A percentile compares a stretch with the other conserved stretches of the same genome.
phyloP scores from a whole-genome alignment of 2,888 invertebrate genomes.

The Neocrepidodera transversa region DNA sequence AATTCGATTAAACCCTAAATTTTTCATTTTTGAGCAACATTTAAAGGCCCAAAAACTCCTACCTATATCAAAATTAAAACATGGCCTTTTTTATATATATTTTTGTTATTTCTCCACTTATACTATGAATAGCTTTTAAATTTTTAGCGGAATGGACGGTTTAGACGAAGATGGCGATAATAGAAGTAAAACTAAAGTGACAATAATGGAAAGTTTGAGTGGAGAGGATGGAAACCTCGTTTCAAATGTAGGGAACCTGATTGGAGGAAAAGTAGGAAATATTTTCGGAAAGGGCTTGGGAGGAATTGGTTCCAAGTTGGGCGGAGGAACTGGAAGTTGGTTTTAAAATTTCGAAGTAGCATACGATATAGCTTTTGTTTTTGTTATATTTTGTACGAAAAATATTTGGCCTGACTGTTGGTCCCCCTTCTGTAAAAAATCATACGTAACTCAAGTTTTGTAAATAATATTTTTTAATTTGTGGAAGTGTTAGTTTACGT shows the following conservation, averaged over 20 bases:
- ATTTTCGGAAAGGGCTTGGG: constrained; percentile 91
- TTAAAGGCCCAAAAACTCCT: no score
- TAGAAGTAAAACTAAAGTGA: constrained; percentile 67
- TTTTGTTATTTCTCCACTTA: no score
- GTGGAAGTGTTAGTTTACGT: constrained; percentile 30
- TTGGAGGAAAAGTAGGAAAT: constrained; percentile 87
- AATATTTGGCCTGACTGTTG: constrained; percentile 33
- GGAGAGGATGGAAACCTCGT: constrained; percentile 77
- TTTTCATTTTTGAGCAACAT: no score
- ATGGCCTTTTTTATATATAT: no score
- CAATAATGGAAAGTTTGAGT: constrained; percentile 68
- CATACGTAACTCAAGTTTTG: constrained; percentile 31
- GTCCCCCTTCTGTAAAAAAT: constrained; percentile 35
- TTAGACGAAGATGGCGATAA: constrained; percentile 68
- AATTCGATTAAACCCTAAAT: no score
- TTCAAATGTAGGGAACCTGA: constrained; percentile 82
- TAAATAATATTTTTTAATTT: constrained; percentile 36
- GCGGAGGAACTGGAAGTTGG: constrained; percentile 85
- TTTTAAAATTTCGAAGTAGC: constrained; percentile 65
- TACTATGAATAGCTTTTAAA: no score
- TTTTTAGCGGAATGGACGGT: constrained; percentile 53
- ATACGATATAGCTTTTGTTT: constrained; percentile 34
- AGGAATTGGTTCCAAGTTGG: constrained; percentile 87
- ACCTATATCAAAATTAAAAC: no score
- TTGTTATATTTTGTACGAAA: constrained; percentile 32